Conservation (phyloP, 2,888 invertebrate species). For the Chrysomela aeneicollis region DNA sequence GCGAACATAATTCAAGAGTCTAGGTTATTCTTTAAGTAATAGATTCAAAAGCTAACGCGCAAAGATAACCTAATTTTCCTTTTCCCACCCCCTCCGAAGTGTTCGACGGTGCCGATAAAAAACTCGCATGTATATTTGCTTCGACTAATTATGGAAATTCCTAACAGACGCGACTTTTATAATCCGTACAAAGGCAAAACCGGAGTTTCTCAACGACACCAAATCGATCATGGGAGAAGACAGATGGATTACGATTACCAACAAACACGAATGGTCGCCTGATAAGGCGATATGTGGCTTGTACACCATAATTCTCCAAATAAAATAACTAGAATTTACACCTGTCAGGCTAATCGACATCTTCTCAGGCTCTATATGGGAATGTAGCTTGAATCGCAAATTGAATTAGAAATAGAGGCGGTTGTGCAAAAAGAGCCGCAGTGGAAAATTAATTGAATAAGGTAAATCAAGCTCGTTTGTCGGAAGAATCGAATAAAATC, state of each 20-base stretch:
- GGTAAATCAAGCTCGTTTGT: not conserved
- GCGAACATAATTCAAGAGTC: too few species aligned
- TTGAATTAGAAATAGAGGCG: not conserved
- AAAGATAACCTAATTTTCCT: too few species aligned
- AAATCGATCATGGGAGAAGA: not conserved
- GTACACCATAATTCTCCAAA: not conserved
- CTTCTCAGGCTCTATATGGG: conserved; percentile 13
- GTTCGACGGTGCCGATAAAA: too few species aligned
- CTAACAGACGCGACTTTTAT: too few species aligned
- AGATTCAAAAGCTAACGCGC: too few species aligned
- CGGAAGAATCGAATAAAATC: too few species aligned
- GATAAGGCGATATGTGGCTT: not conserved
- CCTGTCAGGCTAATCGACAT: conserved; percentile 14
- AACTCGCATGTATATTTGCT: too few species aligned
- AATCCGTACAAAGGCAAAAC: too few species aligned
- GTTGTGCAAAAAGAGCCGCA: not conserved
- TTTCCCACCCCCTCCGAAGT: too few species aligned
- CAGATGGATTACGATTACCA: not conserved
- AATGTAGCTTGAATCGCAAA: not conserved
- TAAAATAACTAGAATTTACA: conserved; percentile 10
- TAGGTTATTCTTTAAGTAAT: too few species aligned
- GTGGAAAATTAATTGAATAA: conserved; percentile 1
- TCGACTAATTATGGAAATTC: too few species aligned
- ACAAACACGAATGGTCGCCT: not conserved
- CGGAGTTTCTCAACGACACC: not conserved